phyloP scores from a whole-genome alignment of 2,888 invertebrate genomes.

The Incurvaria masculella region DNA sequence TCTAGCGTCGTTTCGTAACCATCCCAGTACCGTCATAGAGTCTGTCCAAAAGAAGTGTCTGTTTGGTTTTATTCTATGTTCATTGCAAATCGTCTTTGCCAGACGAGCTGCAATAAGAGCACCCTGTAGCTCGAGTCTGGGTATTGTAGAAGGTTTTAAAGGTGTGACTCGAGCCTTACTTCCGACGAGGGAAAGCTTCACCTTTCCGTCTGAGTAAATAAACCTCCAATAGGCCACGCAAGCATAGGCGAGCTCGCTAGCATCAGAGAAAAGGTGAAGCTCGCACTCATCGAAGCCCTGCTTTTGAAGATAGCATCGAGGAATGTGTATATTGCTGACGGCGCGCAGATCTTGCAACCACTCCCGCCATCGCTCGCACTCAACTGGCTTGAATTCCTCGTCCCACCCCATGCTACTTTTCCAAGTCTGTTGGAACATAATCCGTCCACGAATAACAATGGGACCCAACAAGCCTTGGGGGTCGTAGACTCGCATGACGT shows the following conservation, averaged over 20 bases:
- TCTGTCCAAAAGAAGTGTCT: conserved; percentile 15
- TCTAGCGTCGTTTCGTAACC: conserved; percentile 3
- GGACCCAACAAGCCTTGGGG: background rate
- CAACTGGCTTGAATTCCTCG: background rate
- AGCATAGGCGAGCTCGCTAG: background rate
- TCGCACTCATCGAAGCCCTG: background rate
- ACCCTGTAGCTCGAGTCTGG: conserved; percentile 14
- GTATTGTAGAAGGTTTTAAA: conserved; percentile 2
- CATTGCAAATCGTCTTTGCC: conserved; percentile 13
- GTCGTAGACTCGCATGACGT: background rate
- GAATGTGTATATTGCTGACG: background rate
- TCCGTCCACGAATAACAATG: background rate
- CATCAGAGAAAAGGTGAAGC: background rate
- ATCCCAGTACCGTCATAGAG: conserved; percentile 8
- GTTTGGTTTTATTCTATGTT: conserved; percentile 7
- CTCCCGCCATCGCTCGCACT: background rate
- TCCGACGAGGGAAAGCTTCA: background rate
- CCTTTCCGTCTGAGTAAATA: background rate
- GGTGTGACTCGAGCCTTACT: conserved; percentile 11
- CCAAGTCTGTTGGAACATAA: background rate
- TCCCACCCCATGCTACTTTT: background rate
- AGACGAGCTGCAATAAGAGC: conserved; percentile 14
- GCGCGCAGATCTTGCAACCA: background rate
- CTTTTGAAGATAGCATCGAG: background rate
- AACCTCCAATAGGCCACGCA: background rate